Conservation (phyloP, 2,888 invertebrate genomes). For the Ectropis crepuscularia region DNA sequence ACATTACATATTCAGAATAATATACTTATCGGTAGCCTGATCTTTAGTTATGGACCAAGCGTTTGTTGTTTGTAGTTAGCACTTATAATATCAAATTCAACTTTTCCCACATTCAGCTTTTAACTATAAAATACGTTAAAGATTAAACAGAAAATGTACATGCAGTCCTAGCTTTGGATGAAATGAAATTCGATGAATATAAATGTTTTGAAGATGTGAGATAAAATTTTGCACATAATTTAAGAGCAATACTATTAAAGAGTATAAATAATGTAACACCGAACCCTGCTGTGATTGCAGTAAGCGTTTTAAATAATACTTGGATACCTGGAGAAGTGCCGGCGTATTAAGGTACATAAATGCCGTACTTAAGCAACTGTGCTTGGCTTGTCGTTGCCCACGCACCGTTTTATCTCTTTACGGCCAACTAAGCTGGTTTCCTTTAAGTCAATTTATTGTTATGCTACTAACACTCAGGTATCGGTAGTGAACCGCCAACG, state of each 20-base stretch:
- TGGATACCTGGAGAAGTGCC: slow-evolving; percentile 31
- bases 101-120: background rate
- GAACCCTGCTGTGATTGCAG: slow-evolving; percentile 33
- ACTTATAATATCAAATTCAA: too few species aligned
- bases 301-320: slow-evolving; percentile 31
- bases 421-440: slow-evolving; percentile 73
- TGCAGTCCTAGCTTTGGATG: background rate
- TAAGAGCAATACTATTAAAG: slow-evolving; percentile 12
- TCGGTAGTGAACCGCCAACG: slow-evolving; percentile 70
- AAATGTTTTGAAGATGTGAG: slow-evolving; percentile 3
- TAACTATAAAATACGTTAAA: background rate
- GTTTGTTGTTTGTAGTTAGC: too few species aligned
- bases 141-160: background rate
- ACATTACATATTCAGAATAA: slow-evolving; percentile 29
- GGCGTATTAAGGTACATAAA: slow-evolving; percentile 72
- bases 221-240: slow-evolving; percentile 18
- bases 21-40: slow-evolving; percentile 10
- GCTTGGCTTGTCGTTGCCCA: slow-evolving; percentile 69
- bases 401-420: slow-evolving; percentile 76
- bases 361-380: slow-evolving; percentile 75
- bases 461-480: slow-evolving; percentile 70
- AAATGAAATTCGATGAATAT: slow-evolving; percentile 10
- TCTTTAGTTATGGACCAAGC: too few species aligned
- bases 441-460: slow-evolving; percentile 78
- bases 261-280: slow-evolving; percentile 25